Evolutionary conservation across 1,140 invertebrate species (phyloP).

Genomic region (Brachionus manjavacas): DNA sequence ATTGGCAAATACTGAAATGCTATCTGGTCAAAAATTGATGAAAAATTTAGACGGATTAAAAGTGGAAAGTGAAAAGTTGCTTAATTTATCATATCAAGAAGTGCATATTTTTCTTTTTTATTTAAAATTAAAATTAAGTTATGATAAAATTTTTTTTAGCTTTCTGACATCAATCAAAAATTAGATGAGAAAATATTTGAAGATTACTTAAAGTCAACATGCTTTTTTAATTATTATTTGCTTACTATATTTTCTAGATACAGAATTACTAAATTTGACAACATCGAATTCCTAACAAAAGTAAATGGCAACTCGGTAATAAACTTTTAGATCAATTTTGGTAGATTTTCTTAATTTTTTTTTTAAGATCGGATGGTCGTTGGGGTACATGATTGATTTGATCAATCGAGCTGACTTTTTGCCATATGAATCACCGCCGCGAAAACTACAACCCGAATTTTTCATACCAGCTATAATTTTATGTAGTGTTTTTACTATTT

Average conservation of each 20-base stretch:
- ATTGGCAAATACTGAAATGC: constrained; percentile 5
- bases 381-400: constrained; percentile 28
- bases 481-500: not conserved
- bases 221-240: constrained; percentile 28
- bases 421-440: not conserved
- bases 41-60: not conserved
- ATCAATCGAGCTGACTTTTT: constrained; percentile 37
- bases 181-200: not conserved
- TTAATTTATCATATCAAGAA: not conserved
- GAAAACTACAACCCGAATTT: not conserved
- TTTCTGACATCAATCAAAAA: not conserved
- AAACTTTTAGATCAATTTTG: not conserved
- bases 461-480: constrained; percentile 26
- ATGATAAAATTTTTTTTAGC: not conserved
- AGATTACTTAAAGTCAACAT: not conserved
- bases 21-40: not conserved
- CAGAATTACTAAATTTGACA: constrained; percentile 25
- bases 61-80: not conserved
- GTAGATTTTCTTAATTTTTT: not conserved
- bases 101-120: not conserved
- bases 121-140: not conserved
- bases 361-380: constrained; percentile 12
- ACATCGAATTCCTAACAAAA: not conserved
- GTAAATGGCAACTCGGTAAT: constrained; percentile 14
- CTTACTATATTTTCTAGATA: not conserved